These are phyloP conservation scores for Bactericera cockerelli DNA, from an alignment of 1,140 invertebrate genomes.

Conservation along the genomic window DNA sequence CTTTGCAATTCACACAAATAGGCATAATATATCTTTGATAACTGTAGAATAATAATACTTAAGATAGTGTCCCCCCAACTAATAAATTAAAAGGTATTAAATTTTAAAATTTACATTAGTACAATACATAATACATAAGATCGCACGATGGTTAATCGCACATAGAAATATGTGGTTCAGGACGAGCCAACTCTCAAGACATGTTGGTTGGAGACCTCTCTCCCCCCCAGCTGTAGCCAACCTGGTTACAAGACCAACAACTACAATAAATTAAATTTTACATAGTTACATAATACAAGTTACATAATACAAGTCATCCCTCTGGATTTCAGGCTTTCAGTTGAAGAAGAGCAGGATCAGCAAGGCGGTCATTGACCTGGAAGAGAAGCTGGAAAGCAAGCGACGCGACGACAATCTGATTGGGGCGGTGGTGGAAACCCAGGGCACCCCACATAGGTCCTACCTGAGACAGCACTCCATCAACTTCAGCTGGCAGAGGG, in stretches of 20 bases:
- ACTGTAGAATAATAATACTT: no score
- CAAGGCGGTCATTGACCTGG: constrained; percentile 43
- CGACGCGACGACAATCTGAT: constrained; percentile 47
- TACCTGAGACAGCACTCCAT: constrained; percentile 48
- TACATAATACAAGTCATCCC: not conserved
- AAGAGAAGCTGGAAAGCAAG: constrained; percentile 42
- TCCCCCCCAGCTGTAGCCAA: not conserved
- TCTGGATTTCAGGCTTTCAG: not conserved
- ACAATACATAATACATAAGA: not conserved
- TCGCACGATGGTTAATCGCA: no score
- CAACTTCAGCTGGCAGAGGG: constrained; percentile 80
- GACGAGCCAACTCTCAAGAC: no score
- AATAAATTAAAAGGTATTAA: no score
- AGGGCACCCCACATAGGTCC: constrained; percentile 36
- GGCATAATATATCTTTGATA: no score
- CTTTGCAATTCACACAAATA: no score
- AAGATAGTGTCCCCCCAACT: no score
- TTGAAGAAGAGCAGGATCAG: constrained; percentile 27
- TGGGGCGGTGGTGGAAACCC: constrained; percentile 41
- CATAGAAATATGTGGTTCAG: no score
- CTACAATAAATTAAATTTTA: not conserved
- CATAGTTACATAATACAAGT: not conserved
- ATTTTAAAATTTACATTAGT: no score
- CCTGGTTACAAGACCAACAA: no score
- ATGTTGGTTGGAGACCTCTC: not conserved